Evolutionary conservation across 1,140 invertebrate species (phyloP).

Genomic region (Cephus cinctus): DNA sequence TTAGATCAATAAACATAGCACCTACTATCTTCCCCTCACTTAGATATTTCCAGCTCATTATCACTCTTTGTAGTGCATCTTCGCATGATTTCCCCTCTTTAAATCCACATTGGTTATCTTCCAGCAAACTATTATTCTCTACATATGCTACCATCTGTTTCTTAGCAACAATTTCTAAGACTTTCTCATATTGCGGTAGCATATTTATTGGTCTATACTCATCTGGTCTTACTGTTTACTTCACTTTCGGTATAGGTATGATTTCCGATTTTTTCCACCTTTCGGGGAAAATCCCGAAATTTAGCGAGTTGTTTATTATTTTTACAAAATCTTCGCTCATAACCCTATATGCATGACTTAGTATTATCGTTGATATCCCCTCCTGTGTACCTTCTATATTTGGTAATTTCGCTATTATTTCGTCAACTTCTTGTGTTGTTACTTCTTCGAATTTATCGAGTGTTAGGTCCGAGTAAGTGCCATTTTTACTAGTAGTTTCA

Average conservation of each 20-base stretch:
- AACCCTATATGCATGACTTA: conserved; percentile 1
- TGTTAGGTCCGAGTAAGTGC: not conserved
- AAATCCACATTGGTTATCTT: conserved; percentile 26
- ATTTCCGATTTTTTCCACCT: conserved; percentile 20
- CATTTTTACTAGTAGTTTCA: not conserved
- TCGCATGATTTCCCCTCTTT: conserved; percentile 23
- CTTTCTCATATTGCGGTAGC: conserved; percentile 28
- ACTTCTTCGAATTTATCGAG: not conserved
- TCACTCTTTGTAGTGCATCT: conserved; percentile 19
- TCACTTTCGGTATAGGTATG: conserved; percentile 25
- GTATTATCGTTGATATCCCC: conserved; percentile 7
- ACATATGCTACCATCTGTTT: conserved; percentile 21
- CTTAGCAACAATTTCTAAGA: conserved; percentile 28
- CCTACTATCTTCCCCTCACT: conserved; percentile 19
- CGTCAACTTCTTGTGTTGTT: conserved; percentile 1
- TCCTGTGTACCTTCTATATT: conserved; percentile 8
- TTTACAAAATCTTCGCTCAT: not conserved
- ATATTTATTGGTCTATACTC: conserved; percentile 29
- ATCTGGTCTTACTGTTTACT: conserved; percentile 11
- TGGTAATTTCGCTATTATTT: conserved; percentile 9
- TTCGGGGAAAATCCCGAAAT: conserved; percentile 6
- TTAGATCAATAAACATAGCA: conserved; percentile 31
- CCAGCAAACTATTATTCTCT: conserved; percentile 23
- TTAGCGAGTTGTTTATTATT: conserved; percentile 8
- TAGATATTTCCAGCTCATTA: conserved; percentile 15